A percentile compares a stretch with the other conserved stretches of the same genome.
These are phyloP conservation scores for Limnephilus marmoratus DNA, from an alignment of 2,888 invertebrate genomes.

Conservation along the genomic window DNA sequence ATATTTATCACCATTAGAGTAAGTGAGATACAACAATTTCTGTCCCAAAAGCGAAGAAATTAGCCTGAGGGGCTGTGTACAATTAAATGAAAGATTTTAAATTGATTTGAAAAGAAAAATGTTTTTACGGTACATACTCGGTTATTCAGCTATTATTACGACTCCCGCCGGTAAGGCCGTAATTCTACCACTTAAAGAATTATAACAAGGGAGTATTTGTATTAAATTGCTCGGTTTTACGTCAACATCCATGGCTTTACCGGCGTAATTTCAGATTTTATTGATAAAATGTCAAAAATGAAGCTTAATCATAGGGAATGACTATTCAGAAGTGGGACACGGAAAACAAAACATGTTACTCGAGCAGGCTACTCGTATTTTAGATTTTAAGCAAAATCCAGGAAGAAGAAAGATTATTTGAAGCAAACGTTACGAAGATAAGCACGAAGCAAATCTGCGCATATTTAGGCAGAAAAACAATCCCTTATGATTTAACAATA, in stretches of 20 bases:
- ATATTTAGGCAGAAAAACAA: neutral
- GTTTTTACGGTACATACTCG: neutral
- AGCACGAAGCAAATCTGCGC: neutral
- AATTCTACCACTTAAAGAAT: neutral
- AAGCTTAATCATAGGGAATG: neutral
- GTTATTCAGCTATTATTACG: neutral
- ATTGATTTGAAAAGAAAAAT: too few relatives aligned
- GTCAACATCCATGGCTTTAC: neutral
- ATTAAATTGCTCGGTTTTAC: neutral
- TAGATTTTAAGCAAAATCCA: neutral
- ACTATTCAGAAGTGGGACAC: neutral
- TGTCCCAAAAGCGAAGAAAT: too few relatives aligned
- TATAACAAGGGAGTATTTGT: neutral
- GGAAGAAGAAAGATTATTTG: neutral
- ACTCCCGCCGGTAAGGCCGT: neutral
- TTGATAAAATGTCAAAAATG: neutral
- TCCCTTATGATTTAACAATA: neutral
- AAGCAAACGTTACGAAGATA: neutral
- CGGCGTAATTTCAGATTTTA: neutral
- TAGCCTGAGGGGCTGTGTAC: too few relatives aligned
- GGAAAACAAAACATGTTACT: neutral
- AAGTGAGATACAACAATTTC: too few relatives aligned
- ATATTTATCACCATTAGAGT: too few relatives aligned
- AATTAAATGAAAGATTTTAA: too few relatives aligned
- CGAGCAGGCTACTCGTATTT: neutral